These are phyloP conservation scores for Phyllotreta cruciferae DNA, from an alignment of 2,888 invertebrate species.

Conservation along the genomic window DNA sequence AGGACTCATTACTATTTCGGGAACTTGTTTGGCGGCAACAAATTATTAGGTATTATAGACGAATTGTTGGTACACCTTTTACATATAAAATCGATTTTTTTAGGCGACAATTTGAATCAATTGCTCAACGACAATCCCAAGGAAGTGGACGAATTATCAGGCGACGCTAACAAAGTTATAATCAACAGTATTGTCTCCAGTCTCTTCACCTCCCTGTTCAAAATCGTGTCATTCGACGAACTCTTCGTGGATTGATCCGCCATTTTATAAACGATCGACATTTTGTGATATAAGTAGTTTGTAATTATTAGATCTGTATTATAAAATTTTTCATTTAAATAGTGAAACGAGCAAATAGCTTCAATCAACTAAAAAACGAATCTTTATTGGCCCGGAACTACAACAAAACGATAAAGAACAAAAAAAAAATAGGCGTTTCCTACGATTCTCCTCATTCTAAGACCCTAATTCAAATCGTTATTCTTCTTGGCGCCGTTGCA, in stretches of 20 bases:
- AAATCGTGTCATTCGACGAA: conserved; percentile 35
- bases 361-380: too few species aligned
- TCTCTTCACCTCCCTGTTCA: conserved; percentile 32
- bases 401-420: neutral
- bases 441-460: neutral
- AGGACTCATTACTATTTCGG: conserved; percentile 45
- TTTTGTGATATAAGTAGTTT: neutral
- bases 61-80: conserved; percentile 2
- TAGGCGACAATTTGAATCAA: conserved; percentile 58
- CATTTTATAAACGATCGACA: neutral
- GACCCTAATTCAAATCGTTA: conserved; percentile 4
- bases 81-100: conserved; percentile 35
- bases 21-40: conserved; percentile 48
- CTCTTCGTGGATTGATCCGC: conserved; percentile 26
- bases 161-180: conserved; percentile 32
- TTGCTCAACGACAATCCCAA: conserved; percentile 59
- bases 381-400: too few species aligned
- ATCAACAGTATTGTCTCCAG: conserved; percentile 36
- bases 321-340: too few species aligned
- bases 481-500: conserved; percentile 23
- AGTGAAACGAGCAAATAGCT: too few species aligned
- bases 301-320: too few species aligned
- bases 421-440: neutral
- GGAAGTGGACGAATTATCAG: conserved; percentile 55
- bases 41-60: conserved; percentile 44